phyloP scores from a whole-genome alignment of 2,888 invertebrate genomes.

The Latheticus oryzae region DNA sequence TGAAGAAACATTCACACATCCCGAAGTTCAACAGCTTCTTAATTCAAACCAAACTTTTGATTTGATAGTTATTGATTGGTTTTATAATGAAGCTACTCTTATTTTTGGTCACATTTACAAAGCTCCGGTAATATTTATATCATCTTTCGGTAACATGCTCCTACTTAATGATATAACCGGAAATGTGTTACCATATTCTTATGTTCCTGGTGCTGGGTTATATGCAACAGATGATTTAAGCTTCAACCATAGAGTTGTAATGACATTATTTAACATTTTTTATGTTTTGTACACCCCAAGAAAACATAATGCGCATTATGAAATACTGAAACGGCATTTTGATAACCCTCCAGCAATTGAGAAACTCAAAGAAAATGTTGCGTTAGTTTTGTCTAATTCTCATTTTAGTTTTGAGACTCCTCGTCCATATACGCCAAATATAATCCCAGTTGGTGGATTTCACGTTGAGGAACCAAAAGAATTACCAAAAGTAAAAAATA shows the following conservation, averaged over 20 bases:
- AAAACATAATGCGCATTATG: slow-evolving; percentile 33
- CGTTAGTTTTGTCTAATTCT: slow-evolving; percentile 54
- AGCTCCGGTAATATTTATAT: slow-evolving; percentile 58
- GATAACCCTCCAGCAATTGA: slow-evolving; percentile 51
- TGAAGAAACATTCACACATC: slow-evolving; percentile 33
- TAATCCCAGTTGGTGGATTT: slow-evolving; percentile 57
- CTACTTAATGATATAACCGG: slow-evolving; percentile 53
- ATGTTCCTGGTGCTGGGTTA: slow-evolving; percentile 55
- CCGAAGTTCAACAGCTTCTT: slow-evolving; percentile 38
- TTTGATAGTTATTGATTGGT: slow-evolving; percentile 48
- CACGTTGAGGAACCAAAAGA: slow-evolving; percentile 51
- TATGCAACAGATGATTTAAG: slow-evolving; percentile 56
- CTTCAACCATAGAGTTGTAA: slow-evolving; percentile 56
- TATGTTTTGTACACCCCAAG: slow-evolving; percentile 22
- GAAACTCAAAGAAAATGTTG: slow-evolving; percentile 49
- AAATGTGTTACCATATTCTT: slow-evolving; percentile 58
- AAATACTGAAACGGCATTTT: slow-evolving; percentile 50
- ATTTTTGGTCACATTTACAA: slow-evolving; percentile 59
- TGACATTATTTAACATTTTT: slow-evolving; percentile 46
- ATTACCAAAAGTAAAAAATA: slow-evolving; percentile 40
- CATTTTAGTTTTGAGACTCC: slow-evolving; percentile 55
- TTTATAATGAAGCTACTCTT: slow-evolving; percentile 58
- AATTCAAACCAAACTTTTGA: slow-evolving; percentile 45
- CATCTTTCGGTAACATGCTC: slow-evolving; percentile 52
- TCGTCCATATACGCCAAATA: slow-evolving; percentile 56